Evolutionary conservation across 2,797 vertebrate species (phyloP).

Genomic region (Pygocentrus nattereri): DNA sequence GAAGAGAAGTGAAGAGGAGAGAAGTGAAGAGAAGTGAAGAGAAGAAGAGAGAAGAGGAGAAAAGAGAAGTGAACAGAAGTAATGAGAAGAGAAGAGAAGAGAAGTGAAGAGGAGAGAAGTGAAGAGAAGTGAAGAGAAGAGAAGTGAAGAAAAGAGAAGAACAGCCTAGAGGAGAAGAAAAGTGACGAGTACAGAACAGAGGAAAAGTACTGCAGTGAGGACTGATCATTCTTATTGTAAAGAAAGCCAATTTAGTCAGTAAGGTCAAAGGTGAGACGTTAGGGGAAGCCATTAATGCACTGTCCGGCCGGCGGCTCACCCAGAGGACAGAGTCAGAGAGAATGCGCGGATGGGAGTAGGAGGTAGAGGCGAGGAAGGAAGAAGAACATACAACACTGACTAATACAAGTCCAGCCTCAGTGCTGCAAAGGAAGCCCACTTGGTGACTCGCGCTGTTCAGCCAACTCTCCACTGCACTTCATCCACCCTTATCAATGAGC

Average conservation of each 20-base stretch:
- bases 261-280: neutral
- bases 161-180: neutral
- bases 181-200: neutral
- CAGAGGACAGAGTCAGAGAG: neutral
- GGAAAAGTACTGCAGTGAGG: neutral
- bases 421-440: neutral
- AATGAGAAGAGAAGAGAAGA: neutral
- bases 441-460: neutral
- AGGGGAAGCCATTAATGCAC: conserved; percentile 4
- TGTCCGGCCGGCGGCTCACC: neutral
- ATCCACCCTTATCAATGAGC: conserved; percentile 47
- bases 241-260: conserved; percentile 23
- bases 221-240: conserved; percentile 12
- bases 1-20: neutral
- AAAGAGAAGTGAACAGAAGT: neutral
- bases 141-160: neutral
- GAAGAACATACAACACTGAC: neutral
- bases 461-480: neutral
- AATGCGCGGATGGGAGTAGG: conserved; percentile 13
- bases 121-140: neutral
- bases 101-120: neutral
- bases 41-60: neutral
- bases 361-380: conserved; percentile 14
- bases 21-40: neutral
- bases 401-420: neutral